Base-by-base conservation (phyloP, 2,888 invertebrate genomes). In the Apamea sordens region DNA sequence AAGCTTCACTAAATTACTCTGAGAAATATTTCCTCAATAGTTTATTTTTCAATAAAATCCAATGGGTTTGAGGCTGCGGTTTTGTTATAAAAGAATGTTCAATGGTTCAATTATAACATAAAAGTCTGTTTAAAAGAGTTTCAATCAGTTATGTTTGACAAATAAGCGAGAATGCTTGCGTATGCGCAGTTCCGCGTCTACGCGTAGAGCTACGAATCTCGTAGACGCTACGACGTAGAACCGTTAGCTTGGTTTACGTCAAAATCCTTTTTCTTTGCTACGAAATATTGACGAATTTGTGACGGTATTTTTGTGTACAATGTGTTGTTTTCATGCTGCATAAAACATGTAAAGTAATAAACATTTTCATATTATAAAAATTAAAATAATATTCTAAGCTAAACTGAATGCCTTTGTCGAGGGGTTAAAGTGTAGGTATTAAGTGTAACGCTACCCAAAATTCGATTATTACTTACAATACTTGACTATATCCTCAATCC, bases 151-250 rank as follows among this genome's bases (percentile, higher is more conserved):
- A 75, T 77, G 82, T 77, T 87, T 67, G 79, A 83, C 86, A 88
- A 91, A 89, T 90, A 89, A 88, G 86, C 80, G 84, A 89, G 88
- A 91, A 91, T 90, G 88, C 74, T 74, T 83, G 84, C 87, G 89
- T 80, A 86, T 84, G 89, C 88, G 88, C 89, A 87, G 88, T 92
- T 92, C 90, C 92, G 92, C 90, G 91, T 86, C 86, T 83, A 77
- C 83, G 84, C 88, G 90, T 87, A 94, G 94, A 93, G 94, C 95
- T 95, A 96, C 95, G 95, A 93, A 91, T 90, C 90, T 93, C 94
- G 95, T 95, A 95, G 95, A 95, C 47, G 92, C 93, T 93, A 93
- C 93, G 93, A 65, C 87, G 89, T 87, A 89, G 86, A 69, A 81
- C 72, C 59, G 64, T 56, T 79, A 73, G 53, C 50, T 77, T 68